Evolutionary conservation across 92 coral and sea anemone species (phyloP), one percentile per base, ranked within the genome.

Genomic region (Parazoanthus atlanticus): DNA sequence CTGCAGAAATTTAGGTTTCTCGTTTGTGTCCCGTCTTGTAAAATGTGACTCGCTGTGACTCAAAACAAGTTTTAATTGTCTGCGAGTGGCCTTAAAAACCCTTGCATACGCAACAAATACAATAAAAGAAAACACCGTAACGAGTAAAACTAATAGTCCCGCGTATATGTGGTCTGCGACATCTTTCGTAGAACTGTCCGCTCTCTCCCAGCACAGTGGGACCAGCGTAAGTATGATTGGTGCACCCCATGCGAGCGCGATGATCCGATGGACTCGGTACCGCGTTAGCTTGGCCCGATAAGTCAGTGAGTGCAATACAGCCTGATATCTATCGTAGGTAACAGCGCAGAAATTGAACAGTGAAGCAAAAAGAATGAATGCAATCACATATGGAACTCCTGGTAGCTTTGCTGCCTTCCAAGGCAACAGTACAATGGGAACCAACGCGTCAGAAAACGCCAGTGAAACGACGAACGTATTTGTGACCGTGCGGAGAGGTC

Each of bases 281-380:
- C 95, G 91, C 28, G 99, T 96, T 49, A 96, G 87, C 49, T 81
- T 90, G 0, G 93, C 89, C 70, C 91, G 89, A 88, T 96, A 96
- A n/a, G 92, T 92, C 8, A 96, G 93, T 25, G 99, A 98, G 21
- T 91, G 70, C 19, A 95, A 70, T 9, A 96, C 93, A 21, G 98
- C 96, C 49, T 95, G 96, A 86, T 92, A 96, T 9, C 99, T 91
- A 43, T 96, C 99, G 87, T 94, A 96, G 1, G 99, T 96, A 3
- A 96, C 93, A 21, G 98, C 98, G 70, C 99, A 95, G 85, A 95
- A 93, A 79, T 96, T 96, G 83, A 96, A 95, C 17, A 96, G 93
- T 17, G 94, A 95, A n/a, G 99, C 96, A 74, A 96, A 93, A 29
- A 96, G 96, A 15, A 96, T 95, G 83, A 92, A 96, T 17, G 98